phyloP scores from a whole-genome alignment of 1,140 invertebrate species.

The Octopus bimaculoides region DNA sequence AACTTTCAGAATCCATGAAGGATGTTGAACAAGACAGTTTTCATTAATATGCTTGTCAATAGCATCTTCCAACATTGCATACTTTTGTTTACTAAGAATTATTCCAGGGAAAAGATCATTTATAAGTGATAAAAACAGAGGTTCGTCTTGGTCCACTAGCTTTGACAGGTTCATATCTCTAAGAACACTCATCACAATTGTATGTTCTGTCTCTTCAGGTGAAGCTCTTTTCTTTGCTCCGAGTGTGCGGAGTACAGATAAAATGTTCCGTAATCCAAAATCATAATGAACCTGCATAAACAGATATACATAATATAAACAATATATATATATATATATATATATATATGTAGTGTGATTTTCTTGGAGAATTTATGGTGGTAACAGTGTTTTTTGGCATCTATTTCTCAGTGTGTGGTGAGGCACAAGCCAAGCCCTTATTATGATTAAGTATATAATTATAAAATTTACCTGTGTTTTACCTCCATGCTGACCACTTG shows the following conservation, averaged over 20 bases:
- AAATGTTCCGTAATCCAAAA: conserved; percentile 92
- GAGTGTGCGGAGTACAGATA: conserved; percentile 87
- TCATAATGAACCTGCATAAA: conserved; percentile 89
- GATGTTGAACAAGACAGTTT: conserved; percentile 78
- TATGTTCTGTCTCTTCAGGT: conserved; percentile 88
- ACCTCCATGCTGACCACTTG: too few relatives aligned
- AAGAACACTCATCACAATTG: conserved; percentile 93
- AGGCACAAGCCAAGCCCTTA: too few relatives aligned
- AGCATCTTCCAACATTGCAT: conserved; percentile 66
- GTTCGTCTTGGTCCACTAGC: conserved; percentile 92
- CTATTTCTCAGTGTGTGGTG: too few relatives aligned
- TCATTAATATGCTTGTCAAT: conserved; percentile 48
- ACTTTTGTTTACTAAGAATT: conserved; percentile 84
- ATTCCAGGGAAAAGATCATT: conserved; percentile 95
- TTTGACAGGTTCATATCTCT: conserved; percentile 98
- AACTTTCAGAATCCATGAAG: conserved; percentile 90
- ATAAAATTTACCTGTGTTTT: too few relatives aligned
- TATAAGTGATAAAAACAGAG: conserved; percentile 91
- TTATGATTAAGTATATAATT: too few relatives aligned
- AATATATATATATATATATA: too few relatives aligned
- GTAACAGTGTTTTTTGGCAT: too few relatives aligned
- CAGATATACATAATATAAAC: neutral
- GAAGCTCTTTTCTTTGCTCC: conserved; percentile 88
- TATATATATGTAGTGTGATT: too few relatives aligned
- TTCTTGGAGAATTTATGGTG: too few relatives aligned